phyloP scores from a whole-genome alignment of 2,797 vertebrate genomes.

The Sebastes kiyomatsui region DNA sequence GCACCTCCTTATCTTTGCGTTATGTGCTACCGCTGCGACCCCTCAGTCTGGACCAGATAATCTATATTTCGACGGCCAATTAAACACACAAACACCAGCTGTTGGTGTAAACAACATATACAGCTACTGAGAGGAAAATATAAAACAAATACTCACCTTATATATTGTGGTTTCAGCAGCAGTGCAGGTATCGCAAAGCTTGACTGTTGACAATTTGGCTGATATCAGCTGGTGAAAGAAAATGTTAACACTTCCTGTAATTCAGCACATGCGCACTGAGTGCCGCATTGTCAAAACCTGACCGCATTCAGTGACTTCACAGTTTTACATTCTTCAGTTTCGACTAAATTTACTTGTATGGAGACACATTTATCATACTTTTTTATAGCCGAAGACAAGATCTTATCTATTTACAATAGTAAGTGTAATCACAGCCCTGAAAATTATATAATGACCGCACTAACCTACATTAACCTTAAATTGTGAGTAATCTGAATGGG shows the following conservation, averaged over 20 bases:
- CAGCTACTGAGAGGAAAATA: fast-evolving
- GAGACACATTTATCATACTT: fast-evolving
- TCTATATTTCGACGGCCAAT: constrained; percentile 23
- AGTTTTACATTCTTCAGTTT: background rate
- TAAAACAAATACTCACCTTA: constrained; percentile 55
- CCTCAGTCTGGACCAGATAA: constrained; percentile 25
- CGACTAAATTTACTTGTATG: fast-evolving
- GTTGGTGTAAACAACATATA: background rate
- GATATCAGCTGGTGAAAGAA: constrained; percentile 76
- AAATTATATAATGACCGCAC: fast-evolving
- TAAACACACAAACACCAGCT: fast-evolving
- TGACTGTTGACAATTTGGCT: constrained; percentile 77
- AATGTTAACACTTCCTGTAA: constrained; percentile 78
- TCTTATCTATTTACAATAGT: fast-evolving
- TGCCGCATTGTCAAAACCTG: constrained; percentile 60
- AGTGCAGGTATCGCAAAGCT: constrained; percentile 32
- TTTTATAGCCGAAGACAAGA: no score
- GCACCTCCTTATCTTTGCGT: constrained; percentile 3
- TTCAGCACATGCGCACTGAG: constrained; percentile 72
- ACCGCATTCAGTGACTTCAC: constrained; percentile 8
- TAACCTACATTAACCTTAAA: background rate
- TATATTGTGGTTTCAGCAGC: constrained; percentile 22
- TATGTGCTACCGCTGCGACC: constrained; percentile 40
- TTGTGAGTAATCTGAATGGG: background rate
- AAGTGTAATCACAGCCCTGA: fast-evolving